Evolutionary conservation across 2,113 vertebrate genomes (phyloP).

Genomic region (Bagarius yarrelli): DNA sequence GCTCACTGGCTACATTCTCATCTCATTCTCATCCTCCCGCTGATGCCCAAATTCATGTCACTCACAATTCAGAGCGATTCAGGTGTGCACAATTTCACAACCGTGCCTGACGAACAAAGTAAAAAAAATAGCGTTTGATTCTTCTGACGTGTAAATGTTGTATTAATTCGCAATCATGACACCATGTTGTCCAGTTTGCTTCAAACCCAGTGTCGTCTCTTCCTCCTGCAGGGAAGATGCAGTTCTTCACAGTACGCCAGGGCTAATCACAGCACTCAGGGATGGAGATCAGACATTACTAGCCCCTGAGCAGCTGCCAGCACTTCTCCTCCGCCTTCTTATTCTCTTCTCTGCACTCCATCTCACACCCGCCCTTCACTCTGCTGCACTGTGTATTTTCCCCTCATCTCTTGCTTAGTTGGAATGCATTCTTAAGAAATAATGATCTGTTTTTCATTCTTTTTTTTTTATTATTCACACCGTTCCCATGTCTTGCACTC

Average conservation of each 20-base stretch:
- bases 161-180: neutral
- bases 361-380: conserved; percentile 1
- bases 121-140: neutral
- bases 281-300: conserved; percentile 38
- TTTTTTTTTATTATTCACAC: neutral
- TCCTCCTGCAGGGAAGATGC: conserved; percentile 15
- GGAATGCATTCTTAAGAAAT: conserved; percentile 43
- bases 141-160: neutral
- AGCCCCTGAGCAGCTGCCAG: conserved; percentile 38
- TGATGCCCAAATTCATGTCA: neutral
- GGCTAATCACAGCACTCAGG: conserved; percentile 39
- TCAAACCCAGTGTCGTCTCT: neutral
- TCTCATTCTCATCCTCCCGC: neutral
- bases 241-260: conserved; percentile 2
- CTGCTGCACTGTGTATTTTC: conserved; percentile 21
- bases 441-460: conserved; percentile 29
- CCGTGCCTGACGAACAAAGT: neutral
- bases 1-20: conserved; percentile 3
- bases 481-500: conserved; percentile 3
- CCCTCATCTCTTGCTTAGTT: conserved; percentile 20
- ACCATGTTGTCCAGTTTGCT: conserved; percentile 16
- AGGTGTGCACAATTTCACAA: neutral
- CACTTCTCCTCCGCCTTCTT: conserved; percentile 13
- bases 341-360: conserved; percentile 34
- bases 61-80: neutral